These are phyloP conservation scores for Harpegnathos saltator DNA, from an alignment of 1,140 invertebrate species.

Conservation along the genomic window DNA sequence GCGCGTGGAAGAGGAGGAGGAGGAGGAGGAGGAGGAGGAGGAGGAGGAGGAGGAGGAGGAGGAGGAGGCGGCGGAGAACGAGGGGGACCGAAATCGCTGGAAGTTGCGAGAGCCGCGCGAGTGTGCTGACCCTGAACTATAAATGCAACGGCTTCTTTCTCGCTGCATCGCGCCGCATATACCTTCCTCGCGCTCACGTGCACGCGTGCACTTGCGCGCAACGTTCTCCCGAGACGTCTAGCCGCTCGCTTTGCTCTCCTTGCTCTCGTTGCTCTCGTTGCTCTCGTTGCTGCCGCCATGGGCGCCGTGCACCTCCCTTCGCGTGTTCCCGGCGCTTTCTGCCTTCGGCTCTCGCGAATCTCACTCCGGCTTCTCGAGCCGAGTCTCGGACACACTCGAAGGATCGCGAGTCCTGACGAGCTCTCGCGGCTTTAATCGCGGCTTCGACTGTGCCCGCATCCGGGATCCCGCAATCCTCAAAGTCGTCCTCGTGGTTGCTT, in stretches of 20 bases:
- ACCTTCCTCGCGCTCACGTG: slow-evolving; percentile 31
- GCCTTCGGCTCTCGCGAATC: no score
- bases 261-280: slow-evolving; percentile 55
- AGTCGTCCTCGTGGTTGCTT: no score
- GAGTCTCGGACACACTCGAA: no score
- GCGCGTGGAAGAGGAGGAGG: neutral
- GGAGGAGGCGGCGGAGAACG: neutral
- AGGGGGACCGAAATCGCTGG: slow-evolving; percentile 58
- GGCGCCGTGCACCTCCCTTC: neutral
- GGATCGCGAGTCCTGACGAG: no score
- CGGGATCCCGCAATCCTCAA: no score
- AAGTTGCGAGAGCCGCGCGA: slow-evolving; percentile 46
- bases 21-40: neutral
- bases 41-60: neutral
- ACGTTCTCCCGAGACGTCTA: slow-evolving; percentile 3
- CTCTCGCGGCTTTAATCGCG: no score
- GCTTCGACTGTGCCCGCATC: no score
- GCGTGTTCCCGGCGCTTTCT: neutral
- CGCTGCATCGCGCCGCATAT: slow-evolving; percentile 57
- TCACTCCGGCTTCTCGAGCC: no score
- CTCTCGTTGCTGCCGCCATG: neutral
- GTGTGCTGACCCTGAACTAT: slow-evolving; percentile 80
- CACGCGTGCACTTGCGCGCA: slow-evolving; percentile 29
- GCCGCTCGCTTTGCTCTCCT: slow-evolving; percentile 44
- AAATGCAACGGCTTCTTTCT: slow-evolving; percentile 73